phyloP scores from a whole-genome alignment of 2,888 invertebrate genomes.

The Hirtodrosophila alboralis region DNA sequence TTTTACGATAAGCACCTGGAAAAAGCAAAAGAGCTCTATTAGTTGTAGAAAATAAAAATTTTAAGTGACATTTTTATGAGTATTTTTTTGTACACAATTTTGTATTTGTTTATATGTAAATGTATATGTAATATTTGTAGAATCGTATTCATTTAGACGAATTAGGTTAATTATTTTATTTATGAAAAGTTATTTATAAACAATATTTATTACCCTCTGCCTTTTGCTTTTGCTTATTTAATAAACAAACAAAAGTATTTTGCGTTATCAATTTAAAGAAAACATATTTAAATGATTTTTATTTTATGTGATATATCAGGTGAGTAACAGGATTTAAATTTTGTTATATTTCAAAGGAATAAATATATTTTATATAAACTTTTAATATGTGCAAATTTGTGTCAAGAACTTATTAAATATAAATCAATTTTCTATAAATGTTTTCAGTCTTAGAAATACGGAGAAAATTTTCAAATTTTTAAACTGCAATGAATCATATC shows the following conservation, averaged over 20 bases:
- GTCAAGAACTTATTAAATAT: too few relatives aligned
- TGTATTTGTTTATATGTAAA: constrained; percentile 27
- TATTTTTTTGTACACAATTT: constrained; percentile 42
- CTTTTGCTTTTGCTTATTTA: constrained; percentile 56
- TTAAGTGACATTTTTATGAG: constrained; percentile 52
- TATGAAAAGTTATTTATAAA: constrained; percentile 66
- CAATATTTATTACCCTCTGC: constrained; percentile 60
- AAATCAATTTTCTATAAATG: too few relatives aligned
- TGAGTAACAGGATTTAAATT: constrained; percentile 6
- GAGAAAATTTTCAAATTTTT: too few relatives aligned
- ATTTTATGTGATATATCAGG: neutral
- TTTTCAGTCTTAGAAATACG: too few relatives aligned
- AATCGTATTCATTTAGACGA: constrained; percentile 39
- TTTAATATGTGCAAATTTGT: too few relatives aligned
- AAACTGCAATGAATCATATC: neutral
- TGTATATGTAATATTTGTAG: constrained; percentile 23
- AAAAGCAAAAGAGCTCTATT: constrained; percentile 73
- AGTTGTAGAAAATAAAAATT: constrained; percentile 43
- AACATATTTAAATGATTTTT: constrained; percentile 11
- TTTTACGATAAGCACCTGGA: constrained; percentile 55
- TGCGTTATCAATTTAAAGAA: constrained; percentile 37
- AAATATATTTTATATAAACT: too few relatives aligned
- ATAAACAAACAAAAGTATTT: constrained; percentile 65
- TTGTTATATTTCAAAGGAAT: too few relatives aligned
- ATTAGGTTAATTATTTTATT: constrained; percentile 70